These are phyloP conservation scores for Metopolophium dirhodum DNA, from an alignment of 1,140 invertebrate genomes.

Conservation along the genomic window DNA sequence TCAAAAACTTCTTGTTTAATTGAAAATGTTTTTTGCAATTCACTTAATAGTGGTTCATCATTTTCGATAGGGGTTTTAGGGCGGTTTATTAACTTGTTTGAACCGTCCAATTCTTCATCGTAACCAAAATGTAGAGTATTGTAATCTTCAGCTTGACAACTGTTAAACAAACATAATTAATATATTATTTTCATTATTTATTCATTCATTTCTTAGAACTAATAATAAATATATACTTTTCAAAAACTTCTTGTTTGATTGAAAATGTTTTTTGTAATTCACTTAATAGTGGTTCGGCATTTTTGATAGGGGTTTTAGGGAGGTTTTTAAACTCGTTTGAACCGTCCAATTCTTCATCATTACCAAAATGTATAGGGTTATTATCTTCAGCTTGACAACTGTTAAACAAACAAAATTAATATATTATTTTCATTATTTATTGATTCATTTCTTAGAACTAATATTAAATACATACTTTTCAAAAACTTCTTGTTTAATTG, in stretches of 20 bases:
- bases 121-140: too few relatives aligned
- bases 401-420: neutral
- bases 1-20: too few relatives aligned
- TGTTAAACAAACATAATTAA: neutral
- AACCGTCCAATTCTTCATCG: too few relatives aligned
- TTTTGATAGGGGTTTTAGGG: too few relatives aligned
- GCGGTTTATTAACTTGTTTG: too few relatives aligned
- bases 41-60: too few relatives aligned
- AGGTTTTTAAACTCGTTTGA: too few relatives aligned
- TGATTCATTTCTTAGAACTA: neutral
- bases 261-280: neutral
- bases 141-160: neutral
- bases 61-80: too few relatives aligned
- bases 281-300: too few relatives aligned
- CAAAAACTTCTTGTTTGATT: neutral
- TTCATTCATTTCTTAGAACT: neutral
- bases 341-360: too few relatives aligned
- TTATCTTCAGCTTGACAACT: neutral
- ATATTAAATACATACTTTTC: slow-evolving; percentile 7
- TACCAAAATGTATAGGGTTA: too few relatives aligned
- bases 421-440: neutral
- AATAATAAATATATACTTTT: slow-evolving; percentile 17
- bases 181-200: neutral
- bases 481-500: neutral
- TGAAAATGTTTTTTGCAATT: too few relatives aligned